Conservation (phyloP, 2,797 vertebrate species). For the Dendrocincla tyrannina region DNA sequence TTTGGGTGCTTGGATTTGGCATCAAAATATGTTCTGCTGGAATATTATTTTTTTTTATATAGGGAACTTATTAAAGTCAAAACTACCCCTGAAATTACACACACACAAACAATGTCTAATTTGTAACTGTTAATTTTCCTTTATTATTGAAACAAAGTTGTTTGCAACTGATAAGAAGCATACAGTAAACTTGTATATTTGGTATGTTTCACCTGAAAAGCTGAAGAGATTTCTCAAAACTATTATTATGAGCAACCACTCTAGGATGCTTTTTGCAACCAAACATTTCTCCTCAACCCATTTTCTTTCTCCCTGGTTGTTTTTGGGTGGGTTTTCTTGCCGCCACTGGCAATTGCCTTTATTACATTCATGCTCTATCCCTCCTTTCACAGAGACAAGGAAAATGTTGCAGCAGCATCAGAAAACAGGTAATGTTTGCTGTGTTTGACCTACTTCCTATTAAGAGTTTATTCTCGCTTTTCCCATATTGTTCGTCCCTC, state of each 20-base stretch:
- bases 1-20: not conserved
- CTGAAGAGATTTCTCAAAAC: not conserved
- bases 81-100: not conserved
- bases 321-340: not conserved
- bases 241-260: constrained; percentile 1
- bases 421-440: constrained; percentile 73
- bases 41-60: not conserved
- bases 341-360: not conserved
- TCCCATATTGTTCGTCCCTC: not conserved
- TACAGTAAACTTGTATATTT: not conserved
- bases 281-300: constrained; percentile 20
- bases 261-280: constrained; percentile 63
- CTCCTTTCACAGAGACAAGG: constrained; percentile 76
- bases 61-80: not conserved
- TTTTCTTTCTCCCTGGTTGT: not conserved
- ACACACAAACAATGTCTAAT: not conserved
- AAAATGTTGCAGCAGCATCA: constrained; percentile 64
- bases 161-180: not conserved
- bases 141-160: not conserved
- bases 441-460: not conserved
- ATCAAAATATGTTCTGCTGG: not conserved
- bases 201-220: not conserved
- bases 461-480: not conserved
- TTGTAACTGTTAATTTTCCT: not conserved
- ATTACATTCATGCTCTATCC: constrained; percentile 55